Base-by-base conservation (phyloP, 1,140 invertebrate species). In the Drosophila sp. region DNA sequence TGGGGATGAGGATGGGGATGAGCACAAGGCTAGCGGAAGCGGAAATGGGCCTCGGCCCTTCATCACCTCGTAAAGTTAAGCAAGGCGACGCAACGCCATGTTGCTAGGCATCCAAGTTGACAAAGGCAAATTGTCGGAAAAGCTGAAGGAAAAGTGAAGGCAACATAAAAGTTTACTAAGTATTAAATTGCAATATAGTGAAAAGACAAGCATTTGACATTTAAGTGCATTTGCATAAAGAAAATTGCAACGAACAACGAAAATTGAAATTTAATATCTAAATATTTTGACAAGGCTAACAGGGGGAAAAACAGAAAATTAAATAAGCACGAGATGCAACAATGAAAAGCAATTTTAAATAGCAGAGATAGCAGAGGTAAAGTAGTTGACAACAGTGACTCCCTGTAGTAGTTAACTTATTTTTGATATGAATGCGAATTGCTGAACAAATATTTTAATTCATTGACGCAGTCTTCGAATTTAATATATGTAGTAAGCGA, bases 251-350 rank as follows among this genome's bases (percentile, higher is more conserved):
- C n/a, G n/a, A n/a, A n/a, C n/a, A n/a, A n/a, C n/a, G n/a, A n/a
- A n/a, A n/a, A n/a, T n/a, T n/a, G n/a, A n/a, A n/a, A 81, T 80
- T 65, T 78, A 80, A 78, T 89, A 84, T 59, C 38, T 34, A 80
- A 76, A 83, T 83, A 74, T 80, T 78, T 72, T 56, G 56, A 43
- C 54, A 70, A 29, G 43, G 27, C 41, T 71, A 41, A 67, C 61
- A 73, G 62, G 29, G 4, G 14, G 18, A 29, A 13, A 14, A 58
- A 45, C 29, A 21, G 45, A 70, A 70, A 71, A 59, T 59, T 43
- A 58, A 71, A 57, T 56, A 70, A 34, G 27, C 32, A 54, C 14
- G 13, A 41, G n/a, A 32, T 40, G 25, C 13, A 51, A 57, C 9
- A 9, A 36, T 18, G 32, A 6, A 16, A 40, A 50, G 8, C 27